These are phyloP conservation scores for Nephrotoma flavescens DNA, from an alignment of 2,888 invertebrate genomes.

Conservation along the genomic window DNA sequence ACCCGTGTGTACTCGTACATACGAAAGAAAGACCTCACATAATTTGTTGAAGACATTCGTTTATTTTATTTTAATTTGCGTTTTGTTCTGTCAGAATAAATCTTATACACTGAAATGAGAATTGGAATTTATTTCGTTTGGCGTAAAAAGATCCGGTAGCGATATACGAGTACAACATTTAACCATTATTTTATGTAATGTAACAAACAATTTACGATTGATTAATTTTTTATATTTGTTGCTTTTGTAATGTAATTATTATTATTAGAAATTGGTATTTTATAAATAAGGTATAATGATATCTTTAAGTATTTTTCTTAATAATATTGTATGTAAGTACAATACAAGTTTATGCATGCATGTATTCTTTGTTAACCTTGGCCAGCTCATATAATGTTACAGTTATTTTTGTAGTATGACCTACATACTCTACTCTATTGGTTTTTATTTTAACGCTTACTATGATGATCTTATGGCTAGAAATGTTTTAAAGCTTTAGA, in stretches of 20 bases:
- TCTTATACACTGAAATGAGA: neutral
- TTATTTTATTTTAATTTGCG: neutral
- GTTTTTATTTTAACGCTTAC: neutral
- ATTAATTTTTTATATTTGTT: neutral
- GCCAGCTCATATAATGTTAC: neutral
- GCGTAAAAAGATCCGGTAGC: neutral
- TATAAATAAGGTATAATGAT: neutral
- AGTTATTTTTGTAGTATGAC: neutral
- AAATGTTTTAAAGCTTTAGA: no score
- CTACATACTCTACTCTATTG: neutral
- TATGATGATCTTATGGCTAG: no score
- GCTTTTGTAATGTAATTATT: neutral
- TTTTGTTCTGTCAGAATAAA: neutral
- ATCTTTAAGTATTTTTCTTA: neutral
- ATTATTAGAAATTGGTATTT: neutral
- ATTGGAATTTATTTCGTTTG: neutral
- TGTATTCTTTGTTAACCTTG: neutral
- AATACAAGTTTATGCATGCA: neutral
- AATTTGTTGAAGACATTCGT: neutral
- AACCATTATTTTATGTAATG: neutral
- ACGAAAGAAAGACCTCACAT: neutral
- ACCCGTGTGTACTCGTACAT: neutral
- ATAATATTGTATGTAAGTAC: neutral
- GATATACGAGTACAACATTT: neutral
- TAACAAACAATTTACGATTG: neutral